Evolutionary conservation across 2,113 vertebrate genomes (phyloP).

Genomic region (Marmota monax): DNA sequence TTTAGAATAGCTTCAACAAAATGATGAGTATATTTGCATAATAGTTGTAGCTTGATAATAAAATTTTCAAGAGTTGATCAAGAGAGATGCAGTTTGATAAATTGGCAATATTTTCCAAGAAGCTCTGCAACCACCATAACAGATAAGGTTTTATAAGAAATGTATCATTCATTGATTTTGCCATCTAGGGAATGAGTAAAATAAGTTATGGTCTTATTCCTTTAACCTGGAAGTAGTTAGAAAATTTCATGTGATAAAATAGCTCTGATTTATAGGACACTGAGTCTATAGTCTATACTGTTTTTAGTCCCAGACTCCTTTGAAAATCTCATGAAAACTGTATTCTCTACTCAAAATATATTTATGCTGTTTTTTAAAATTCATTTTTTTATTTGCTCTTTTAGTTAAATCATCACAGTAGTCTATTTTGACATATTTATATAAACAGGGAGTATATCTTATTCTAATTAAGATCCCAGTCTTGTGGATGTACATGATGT

Average conservation of each 20-base stretch:
- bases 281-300: neutral
- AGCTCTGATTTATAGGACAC: neutral
- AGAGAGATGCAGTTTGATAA: neutral
- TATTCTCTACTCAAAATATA: neutral
- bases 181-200: neutral
- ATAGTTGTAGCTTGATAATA: neutral
- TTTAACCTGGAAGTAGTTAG: neutral
- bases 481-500: too few species aligned
- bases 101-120: neutral
- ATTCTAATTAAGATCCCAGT: too few species aligned
- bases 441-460: too few species aligned
- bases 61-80: neutral
- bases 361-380: too few species aligned
- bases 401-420: too few species aligned
- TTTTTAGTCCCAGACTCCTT: neutral
- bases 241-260: neutral
- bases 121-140: neutral
- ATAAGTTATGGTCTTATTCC: neutral
- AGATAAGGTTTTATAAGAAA: neutral
- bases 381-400: too few species aligned
- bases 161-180: neutral
- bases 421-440: too few species aligned
- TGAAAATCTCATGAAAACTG: neutral
- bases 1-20: neutral
- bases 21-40: neutral